Evolutionary conservation across 2,113 vertebrate species (phyloP).

Genomic region (Cercocebus atys): DNA sequence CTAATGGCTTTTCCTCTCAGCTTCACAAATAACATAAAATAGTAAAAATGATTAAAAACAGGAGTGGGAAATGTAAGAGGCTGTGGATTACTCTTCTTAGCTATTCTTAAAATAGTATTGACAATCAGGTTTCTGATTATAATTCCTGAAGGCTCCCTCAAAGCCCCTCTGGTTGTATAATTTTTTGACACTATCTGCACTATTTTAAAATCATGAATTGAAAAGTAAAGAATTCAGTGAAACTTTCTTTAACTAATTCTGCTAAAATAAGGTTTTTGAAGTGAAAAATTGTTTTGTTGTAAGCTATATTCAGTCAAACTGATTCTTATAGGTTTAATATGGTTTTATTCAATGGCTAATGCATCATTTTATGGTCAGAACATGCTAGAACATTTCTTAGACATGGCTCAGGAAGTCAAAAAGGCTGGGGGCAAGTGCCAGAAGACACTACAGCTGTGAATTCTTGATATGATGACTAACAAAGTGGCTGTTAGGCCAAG

Average conservation of each 20-base stretch:
- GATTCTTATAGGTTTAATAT: background rate
- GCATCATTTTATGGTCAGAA: background rate
- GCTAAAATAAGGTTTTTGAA: constrained; percentile 20
- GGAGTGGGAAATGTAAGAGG: background rate
- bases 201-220: constrained; percentile 34
- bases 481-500: background rate
- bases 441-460: background rate
- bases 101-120: constrained; percentile 26
- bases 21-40: background rate
- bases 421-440: no score
- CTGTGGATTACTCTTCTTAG: background rate
- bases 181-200: background rate
- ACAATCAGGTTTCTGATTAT: constrained; percentile 18
- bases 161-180: background rate
- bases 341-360: background rate
- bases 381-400: background rate
- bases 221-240: background rate
- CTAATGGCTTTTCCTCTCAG: background rate
- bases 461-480: background rate
- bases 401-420: background rate
- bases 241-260: background rate
- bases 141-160: background rate
- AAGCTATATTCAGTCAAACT: background rate
- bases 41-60: background rate
- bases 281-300: background rate